Evolutionary conservation across 2,113 vertebrate species (phyloP).

Genomic region (Antechinus flavipes): DNA sequence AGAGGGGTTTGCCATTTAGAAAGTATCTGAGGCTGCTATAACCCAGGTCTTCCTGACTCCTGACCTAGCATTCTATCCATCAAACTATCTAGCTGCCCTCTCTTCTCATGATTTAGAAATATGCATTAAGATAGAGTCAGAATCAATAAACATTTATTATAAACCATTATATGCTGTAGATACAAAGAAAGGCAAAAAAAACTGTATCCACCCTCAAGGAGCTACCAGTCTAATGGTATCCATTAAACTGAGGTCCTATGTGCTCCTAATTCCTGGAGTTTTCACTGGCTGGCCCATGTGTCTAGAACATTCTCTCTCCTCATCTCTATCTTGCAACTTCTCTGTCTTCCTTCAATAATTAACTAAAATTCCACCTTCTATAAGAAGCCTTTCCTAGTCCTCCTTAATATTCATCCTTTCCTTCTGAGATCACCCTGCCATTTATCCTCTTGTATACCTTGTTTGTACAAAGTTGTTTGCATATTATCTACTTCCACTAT

Average conservation of each 20-base stretch:
- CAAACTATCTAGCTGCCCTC: no score
- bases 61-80: no score
- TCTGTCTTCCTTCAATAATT: not conserved
- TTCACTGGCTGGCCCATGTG: not conserved
- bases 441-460: not conserved
- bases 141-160: not conserved
- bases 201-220: not conserved
- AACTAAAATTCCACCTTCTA: not conserved
- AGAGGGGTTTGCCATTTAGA: no score
- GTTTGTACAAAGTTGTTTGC: not conserved
- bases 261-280: not conserved
- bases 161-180: not conserved
- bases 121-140: not conserved
- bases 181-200: not conserved
- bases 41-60: no score
- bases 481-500: not conserved
- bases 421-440: not conserved
- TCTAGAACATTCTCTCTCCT: not conserved
- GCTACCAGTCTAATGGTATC: not conserved
- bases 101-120: no score
- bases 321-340: not conserved
- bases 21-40: no score
- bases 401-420: not conserved
- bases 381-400: not conserved
- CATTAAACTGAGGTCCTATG: not conserved